phyloP scores from a whole-genome alignment of 1,140 invertebrate species.

The Mylabris phalerata region DNA sequence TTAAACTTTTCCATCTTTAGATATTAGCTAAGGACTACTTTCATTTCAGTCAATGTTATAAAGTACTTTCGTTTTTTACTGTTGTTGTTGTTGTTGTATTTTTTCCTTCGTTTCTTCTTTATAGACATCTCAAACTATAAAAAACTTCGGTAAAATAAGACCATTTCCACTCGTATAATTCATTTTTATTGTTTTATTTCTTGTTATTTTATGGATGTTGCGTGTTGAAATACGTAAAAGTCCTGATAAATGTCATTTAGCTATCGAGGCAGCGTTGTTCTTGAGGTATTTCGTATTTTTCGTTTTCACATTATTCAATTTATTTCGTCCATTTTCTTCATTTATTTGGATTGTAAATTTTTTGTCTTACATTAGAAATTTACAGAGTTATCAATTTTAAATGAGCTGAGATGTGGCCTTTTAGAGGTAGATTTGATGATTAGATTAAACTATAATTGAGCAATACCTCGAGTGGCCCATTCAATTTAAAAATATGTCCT shows the following conservation, averaged over 20 bases:
- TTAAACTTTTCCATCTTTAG: slow-evolving; percentile 10
- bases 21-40: slow-evolving; percentile 12
- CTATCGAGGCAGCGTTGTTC: too few species aligned
- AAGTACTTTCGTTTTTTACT: background rate
- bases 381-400: too few species aligned
- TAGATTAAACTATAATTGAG: too few species aligned
- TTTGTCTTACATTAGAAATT: too few species aligned
- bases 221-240: slow-evolving; percentile 5
- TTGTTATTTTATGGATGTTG: slow-evolving; percentile 11
- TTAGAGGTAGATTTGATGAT: too few species aligned
- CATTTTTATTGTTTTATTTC: slow-evolving; percentile 16
- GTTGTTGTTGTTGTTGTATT: too few species aligned
- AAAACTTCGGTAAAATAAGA: slow-evolving; percentile 1
- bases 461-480: too few species aligned
- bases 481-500: too few species aligned
- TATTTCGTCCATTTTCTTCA: background rate
- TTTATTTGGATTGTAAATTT: too few species aligned
- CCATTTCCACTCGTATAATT: slow-evolving; percentile 7
- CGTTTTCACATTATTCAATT: slow-evolving; percentile 16
- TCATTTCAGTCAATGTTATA: background rate
- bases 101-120: too few species aligned
- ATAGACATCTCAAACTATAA: background rate
- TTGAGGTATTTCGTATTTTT: background rate
- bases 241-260: slow-evolving; percentile 9
- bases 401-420: too few species aligned